Evolutionary conservation across 2,888 invertebrate genomes (phyloP).

Genomic region (Falcaria lacertinaria): DNA sequence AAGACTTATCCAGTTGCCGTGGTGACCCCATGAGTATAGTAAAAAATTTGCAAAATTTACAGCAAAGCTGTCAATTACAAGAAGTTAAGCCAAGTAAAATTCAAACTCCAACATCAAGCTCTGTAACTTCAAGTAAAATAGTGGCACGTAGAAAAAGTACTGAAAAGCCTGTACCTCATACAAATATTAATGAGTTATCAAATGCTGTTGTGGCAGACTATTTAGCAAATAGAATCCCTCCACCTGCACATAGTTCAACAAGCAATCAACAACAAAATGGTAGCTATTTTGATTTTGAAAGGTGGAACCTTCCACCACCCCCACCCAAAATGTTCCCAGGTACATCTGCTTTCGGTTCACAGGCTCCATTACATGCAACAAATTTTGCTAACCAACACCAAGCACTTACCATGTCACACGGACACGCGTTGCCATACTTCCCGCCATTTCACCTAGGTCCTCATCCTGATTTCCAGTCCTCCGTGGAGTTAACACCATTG

Average conservation of each 20-base stretch:
- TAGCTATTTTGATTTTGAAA: conserved; percentile 88
- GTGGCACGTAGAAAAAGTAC: conserved; percentile 81
- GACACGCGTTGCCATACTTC: conserved; percentile 87
- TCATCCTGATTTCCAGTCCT: conserved; percentile 83
- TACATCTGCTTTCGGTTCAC: conserved; percentile 79
- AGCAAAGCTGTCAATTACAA: conserved; percentile 80
- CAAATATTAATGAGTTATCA: conserved; percentile 76
- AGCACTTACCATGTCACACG: conserved; percentile 83
- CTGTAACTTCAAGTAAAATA: conserved; percentile 42
- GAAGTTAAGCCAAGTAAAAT: conserved; percentile 75
- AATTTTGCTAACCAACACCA: conserved; percentile 82
- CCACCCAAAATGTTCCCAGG: conserved; percentile 84
- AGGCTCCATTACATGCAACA: conserved; percentile 76
- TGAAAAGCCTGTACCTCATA: conserved; percentile 66
- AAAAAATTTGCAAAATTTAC: conserved; percentile 83
- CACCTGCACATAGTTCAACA: conserved; percentile 85
- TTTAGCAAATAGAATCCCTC: conserved; percentile 82
- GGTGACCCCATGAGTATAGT: conserved; percentile 89
- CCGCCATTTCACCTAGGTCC: conserved; percentile 87
- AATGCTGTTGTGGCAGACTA: conserved; percentile 78
- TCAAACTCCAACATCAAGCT: conserved; percentile 43
- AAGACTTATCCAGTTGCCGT: conserved; percentile 86
- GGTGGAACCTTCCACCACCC: conserved; percentile 88
- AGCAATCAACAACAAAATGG: conserved; percentile 81
- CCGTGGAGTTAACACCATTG: conserved; percentile 83